Base-by-base conservation (phyloP, 1,140 invertebrate species). In the Varroa destructor region DNA sequence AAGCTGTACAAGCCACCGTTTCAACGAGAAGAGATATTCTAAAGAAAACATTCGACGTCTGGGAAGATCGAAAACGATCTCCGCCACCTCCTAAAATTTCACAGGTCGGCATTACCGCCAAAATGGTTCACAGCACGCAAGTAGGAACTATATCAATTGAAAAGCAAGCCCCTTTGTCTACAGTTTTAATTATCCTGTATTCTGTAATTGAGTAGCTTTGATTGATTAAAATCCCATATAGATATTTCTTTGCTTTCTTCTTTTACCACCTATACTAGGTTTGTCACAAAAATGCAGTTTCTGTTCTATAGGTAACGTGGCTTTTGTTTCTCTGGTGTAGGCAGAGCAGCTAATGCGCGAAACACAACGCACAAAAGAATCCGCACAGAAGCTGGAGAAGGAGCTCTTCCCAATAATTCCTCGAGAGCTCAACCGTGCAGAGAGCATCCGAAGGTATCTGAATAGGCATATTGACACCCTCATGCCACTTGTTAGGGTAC, bases 1-100 rank as follows among this genome's bases (percentile, higher is more conserved):
- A 67, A 37, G 61, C 40, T 36, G 61, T 67, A 4, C 61, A 67
- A 40, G 61, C 61, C 1, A 67, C 10, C 37, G 12, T 67, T 12
- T 25, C 61, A 14, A 67, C 61, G 10, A 40, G 61, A 12, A 67
- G 61, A 8, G 61, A 67, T 40, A 46, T 67, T 14, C 61, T 67
- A 37, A 67, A 67, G 61, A 67, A 67, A 40, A 67, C 61, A 67
- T 67, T 67, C 37, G 61, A 67, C 4, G 36, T 67, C 46, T 67
- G 61, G 61, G 61, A 67, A 46, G 61, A 67, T 67, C 61, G 61
- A n/a, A 67, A 67, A 8, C 12, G 46, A 5, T 12, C 61, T 5
- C 61, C 61, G 14, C 36, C 61, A 4, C 12, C n/a, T 1, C 61
- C 61, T 1, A 67, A 67, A 8, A 67, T 37, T 12, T 67, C 61